Conservation (phyloP, 2,113 vertebrate species). For the Gallinago media region DNA sequence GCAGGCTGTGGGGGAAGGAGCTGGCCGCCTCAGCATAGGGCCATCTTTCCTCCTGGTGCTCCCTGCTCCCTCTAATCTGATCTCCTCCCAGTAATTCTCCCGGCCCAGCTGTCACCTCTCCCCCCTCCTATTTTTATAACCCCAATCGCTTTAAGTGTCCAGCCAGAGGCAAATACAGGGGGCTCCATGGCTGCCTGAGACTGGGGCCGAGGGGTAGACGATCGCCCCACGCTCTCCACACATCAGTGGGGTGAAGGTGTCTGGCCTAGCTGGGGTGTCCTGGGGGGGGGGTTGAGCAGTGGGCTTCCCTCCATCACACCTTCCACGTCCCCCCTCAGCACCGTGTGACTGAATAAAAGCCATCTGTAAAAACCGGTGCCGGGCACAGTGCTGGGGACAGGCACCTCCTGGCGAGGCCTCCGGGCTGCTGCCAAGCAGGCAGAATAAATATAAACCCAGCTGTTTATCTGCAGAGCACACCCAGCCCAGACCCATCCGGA, state of each 20-base stretch:
- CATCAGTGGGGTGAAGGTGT: not conserved
- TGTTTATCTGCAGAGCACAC: not conserved
- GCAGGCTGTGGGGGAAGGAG: not conserved
- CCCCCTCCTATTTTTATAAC: not conserved
- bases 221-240: fast-evolving
- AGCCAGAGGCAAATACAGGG: not conserved
- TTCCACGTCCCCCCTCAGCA: fast-evolving
- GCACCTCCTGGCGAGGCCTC: not conserved
- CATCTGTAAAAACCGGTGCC: not conserved
- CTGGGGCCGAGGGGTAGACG: fast-evolving
- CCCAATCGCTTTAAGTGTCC: not conserved
- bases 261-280: not conserved
- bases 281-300: fast-evolving
- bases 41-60: not conserved
- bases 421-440: not conserved
- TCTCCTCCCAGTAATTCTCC: not conserved
- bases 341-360: not conserved
- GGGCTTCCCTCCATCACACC: not conserved
- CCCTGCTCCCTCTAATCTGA: not conserved
- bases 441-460: not conserved
- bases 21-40: not conserved
- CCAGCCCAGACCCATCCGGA: not conserved
- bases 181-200: fast-evolving
- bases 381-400: not conserved
- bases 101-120: not conserved